phyloP scores from a whole-genome alignment of 2,113 vertebrate species.

The Globicephala melas region DNA sequence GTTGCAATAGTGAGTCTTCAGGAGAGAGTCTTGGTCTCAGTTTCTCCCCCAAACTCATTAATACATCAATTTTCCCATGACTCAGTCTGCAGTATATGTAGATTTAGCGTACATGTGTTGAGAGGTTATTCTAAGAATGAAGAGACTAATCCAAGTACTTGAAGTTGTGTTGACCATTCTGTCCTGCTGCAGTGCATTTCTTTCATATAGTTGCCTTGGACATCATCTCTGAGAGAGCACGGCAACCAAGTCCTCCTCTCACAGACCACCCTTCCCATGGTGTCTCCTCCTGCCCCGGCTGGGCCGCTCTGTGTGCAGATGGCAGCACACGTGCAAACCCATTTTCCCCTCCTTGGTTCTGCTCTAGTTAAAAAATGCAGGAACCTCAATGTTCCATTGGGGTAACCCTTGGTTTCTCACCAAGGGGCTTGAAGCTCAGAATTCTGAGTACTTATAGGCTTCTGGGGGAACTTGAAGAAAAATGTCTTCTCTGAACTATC shows the following conservation, averaged over 20 bases:
- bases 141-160: background rate
- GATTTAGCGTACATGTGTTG: background rate
- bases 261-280: too few relatives aligned
- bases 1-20: background rate
- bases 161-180: background rate
- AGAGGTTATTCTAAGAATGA: constrained; percentile 5
- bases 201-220: background rate
- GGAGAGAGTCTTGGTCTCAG: background rate
- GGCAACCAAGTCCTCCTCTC: background rate
- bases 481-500: background rate
- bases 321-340: background rate
- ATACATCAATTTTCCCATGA: background rate
- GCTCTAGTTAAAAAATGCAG: background rate
- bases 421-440: background rate
- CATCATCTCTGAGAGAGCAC: background rate
- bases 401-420: background rate
- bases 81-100: background rate
- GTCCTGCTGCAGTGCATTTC: background rate
- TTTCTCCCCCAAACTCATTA: background rate
- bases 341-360: background rate
- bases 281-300: background rate
- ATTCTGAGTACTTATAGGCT: background rate
- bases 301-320: background rate
- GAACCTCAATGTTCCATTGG: background rate
- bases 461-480: background rate